Percentiles rank a stretch among this genome's conserved stretches.
Evolutionary conservation across 2,113 vertebrate genomes (phyloP).

Genomic region (Ariopsis seemanni): DNA sequence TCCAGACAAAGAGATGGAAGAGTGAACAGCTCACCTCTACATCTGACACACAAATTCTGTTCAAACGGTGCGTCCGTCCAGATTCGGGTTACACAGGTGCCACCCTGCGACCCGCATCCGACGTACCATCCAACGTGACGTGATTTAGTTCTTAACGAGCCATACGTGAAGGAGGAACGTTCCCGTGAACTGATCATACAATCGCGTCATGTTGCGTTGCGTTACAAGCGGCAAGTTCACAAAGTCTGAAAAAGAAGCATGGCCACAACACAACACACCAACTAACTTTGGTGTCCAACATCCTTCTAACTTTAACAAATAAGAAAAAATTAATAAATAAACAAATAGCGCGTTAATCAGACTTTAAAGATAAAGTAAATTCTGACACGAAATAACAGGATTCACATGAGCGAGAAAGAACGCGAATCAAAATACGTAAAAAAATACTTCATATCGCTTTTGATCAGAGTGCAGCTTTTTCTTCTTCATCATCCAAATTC

Average conservation of each 20-base stretch:
- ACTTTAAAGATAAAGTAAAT: neutral
- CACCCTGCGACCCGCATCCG: no score
- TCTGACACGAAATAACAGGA: neutral
- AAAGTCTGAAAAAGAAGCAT: neutral
- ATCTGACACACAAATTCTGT: constrained; percentile 68
- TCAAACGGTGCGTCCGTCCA: constrained; percentile 12
- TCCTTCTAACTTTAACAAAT: neutral
- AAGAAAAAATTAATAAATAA: neutral
- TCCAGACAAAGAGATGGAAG: constrained; percentile 90
- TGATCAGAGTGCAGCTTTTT: neutral
- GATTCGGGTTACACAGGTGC: no score
- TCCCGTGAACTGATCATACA: neutral
- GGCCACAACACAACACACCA: neutral
- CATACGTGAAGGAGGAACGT: neutral
- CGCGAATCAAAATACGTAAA: neutral
- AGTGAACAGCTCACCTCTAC: constrained; percentile 76
- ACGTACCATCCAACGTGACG: neutral
- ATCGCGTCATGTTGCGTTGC: neutral
- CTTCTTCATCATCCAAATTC: neutral
- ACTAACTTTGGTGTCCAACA: neutral
- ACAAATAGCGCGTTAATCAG: neutral
- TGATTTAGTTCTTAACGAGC: neutral
- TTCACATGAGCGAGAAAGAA: neutral
- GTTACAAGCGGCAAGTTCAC: neutral
- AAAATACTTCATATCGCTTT: neutral